phyloP scores from a whole-genome alignment of 2,888 invertebrate species.

The Toxonevra muliebris region DNA sequence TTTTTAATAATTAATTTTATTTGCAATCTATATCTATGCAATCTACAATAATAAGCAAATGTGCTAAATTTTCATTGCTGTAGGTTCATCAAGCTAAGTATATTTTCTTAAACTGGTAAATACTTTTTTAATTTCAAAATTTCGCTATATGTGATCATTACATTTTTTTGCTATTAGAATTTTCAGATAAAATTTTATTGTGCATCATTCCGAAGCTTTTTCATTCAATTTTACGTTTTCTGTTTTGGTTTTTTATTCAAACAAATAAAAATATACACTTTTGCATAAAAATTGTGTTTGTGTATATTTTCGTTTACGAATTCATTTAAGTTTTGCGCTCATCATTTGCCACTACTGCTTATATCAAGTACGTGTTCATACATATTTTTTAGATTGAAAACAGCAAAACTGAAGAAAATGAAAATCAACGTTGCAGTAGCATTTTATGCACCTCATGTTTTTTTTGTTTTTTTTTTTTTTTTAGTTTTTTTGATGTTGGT shows the following conservation, averaged over 20 bases:
- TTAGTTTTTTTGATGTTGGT: not conserved
- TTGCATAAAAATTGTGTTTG: too few relatives aligned
- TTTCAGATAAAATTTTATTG: too few relatives aligned
- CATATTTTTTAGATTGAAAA: slow-evolving; percentile 40
- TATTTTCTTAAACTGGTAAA: too few relatives aligned
- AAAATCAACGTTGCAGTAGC: not conserved
- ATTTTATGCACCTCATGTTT: slow-evolving; percentile 2
- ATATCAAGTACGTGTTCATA: slow-evolving; percentile 56
- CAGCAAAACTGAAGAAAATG: too few relatives aligned
- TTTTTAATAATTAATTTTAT: too few relatives aligned
- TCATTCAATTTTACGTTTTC: too few relatives aligned
- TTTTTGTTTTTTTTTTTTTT: not conserved
- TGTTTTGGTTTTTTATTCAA: not conserved
- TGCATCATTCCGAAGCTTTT: too few relatives aligned
- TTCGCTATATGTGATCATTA: not conserved
- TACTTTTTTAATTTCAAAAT: not conserved
- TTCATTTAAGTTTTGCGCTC: slow-evolving; percentile 39
- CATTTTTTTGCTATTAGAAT: not conserved
- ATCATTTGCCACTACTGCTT: slow-evolving; percentile 47
- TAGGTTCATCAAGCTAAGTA: too few relatives aligned
- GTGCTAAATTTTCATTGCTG: too few relatives aligned
- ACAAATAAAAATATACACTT: too few relatives aligned
- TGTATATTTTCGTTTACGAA: not conserved
- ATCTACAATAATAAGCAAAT: too few relatives aligned
- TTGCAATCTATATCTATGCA: too few relatives aligned